Conservation (phyloP, 2,888 invertebrate species). For the Thymelicus lineola region DNA sequence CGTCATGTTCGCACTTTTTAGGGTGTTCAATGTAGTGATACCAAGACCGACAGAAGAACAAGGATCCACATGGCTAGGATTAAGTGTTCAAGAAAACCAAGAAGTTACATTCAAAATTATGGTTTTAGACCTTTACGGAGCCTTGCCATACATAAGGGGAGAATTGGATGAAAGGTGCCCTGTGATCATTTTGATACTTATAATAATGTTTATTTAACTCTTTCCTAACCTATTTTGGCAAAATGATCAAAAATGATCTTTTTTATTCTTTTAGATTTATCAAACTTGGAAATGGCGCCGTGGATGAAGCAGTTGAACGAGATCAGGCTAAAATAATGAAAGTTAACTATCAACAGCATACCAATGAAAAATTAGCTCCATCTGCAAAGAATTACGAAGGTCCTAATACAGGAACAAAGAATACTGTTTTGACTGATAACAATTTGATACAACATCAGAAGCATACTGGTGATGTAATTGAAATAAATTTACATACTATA, state of each 20-base stretch:
- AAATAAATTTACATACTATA: conserved; percentile 45
- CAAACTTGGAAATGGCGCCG: conserved; percentile 60
- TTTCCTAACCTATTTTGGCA: too few relatives aligned
- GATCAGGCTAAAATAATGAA: conserved; percentile 54
- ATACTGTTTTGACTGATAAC: conserved; percentile 44
- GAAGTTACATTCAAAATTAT: conserved; percentile 86
- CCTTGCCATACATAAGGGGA: conserved; percentile 87
- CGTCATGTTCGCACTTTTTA: conserved; percentile 47
- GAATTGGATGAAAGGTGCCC: conserved; percentile 79
- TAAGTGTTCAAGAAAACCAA: conserved; percentile 83
- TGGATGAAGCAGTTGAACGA: conserved; percentile 57
- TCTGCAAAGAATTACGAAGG: conserved; percentile 48
- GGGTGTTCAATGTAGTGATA: conserved; percentile 89
- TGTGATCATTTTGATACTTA: background rate
- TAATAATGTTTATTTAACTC: too few relatives aligned
- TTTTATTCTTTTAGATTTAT: conserved; percentile 57
- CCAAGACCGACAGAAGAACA: conserved; percentile 83
- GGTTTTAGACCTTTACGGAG: conserved; percentile 83
- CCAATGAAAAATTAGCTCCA: conserved; percentile 54
- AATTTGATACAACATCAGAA: conserved; percentile 25
- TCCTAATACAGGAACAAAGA: conserved; percentile 46
- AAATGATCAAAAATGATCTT: background rate
- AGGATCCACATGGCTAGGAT: conserved; percentile 85
- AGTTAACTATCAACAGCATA: conserved; percentile 66
- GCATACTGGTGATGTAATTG: conserved; percentile 53